Conservation (phyloP, 2,797 vertebrate species). For the Poecilia wingei region DNA sequence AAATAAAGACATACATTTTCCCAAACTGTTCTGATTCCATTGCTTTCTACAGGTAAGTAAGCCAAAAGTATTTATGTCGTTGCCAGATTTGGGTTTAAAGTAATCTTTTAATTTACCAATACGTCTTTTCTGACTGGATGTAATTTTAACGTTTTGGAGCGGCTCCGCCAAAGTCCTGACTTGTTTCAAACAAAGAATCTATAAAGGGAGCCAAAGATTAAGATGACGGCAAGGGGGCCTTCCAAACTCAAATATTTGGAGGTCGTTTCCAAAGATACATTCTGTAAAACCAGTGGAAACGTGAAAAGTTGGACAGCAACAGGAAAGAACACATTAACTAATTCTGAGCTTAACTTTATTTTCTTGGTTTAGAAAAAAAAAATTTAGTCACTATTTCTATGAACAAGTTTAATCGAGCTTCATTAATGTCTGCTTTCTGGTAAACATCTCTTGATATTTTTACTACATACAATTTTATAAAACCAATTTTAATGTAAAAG, state of each 20-base stretch:
- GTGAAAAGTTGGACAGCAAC: neutral
- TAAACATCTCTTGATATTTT: neutral
- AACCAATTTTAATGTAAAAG: neutral
- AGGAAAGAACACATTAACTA: neutral
- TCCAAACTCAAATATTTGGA: neutral
- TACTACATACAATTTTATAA: neutral
- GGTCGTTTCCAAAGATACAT: neutral
- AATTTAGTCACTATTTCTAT: neutral
- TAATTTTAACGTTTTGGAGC: neutral
- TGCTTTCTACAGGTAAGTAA: neutral
- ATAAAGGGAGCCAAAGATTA: neutral
- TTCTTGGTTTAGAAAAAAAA: neutral
- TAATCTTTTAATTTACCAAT: neutral
- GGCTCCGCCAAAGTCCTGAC: neutral
- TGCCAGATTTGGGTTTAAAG: neutral
- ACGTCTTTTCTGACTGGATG: neutral
- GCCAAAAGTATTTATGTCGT: neutral
- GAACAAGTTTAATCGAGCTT: neutral
- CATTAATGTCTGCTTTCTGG: neutral
- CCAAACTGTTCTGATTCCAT: neutral
- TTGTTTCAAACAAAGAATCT: neutral
- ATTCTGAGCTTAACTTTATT: slow-evolving; percentile 2
- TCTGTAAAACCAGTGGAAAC: neutral
- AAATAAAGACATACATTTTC: neutral
- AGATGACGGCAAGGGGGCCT: neutral